Conservation (phyloP, 1,140 invertebrate genomes). For the Catajapyx aquilonaris region DNA sequence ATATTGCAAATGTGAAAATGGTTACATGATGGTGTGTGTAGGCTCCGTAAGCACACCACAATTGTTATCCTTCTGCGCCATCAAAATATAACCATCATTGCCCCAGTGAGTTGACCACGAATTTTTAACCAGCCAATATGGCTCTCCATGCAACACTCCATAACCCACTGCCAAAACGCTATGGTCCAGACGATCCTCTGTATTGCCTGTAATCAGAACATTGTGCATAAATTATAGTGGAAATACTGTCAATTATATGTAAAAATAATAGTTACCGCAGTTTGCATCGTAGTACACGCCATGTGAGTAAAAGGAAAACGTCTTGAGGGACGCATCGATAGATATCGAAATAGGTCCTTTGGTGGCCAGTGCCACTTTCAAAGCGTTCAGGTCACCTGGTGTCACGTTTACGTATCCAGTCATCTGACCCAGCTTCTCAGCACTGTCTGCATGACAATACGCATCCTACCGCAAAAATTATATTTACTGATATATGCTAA, state of each 20-base stretch:
- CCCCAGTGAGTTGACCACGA: constrained; percentile 32
- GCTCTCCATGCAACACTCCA: constrained; percentile 22
- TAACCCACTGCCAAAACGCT: constrained; percentile 31
- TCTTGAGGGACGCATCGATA: constrained; percentile 76
- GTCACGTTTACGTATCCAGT: constrained; percentile 80
- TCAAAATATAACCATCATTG: too few species aligned
- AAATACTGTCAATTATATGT: too few species aligned
- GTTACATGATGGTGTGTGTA: constrained; percentile 21
- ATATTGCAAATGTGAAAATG: too few species aligned
- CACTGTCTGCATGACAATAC: constrained; percentile 62
- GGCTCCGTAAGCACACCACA: constrained; percentile 28
- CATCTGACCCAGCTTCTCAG: constrained; percentile 48
- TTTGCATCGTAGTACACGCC: constrained; percentile 77
- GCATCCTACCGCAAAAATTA: constrained; percentile 46
- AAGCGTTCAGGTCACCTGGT: constrained; percentile 42
- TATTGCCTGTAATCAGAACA: constrained; percentile 11
- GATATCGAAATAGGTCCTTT: constrained; percentile 80
- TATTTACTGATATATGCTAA: too few species aligned
- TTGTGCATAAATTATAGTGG: too few species aligned
- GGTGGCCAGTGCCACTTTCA: constrained; percentile 67
- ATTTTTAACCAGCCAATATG: constrained; percentile 32
- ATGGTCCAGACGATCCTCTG: constrained; percentile 23
- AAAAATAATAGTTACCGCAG: constrained; percentile 42
- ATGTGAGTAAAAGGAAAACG: constrained; percentile 73
- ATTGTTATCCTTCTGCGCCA: constrained; percentile 28